These are phyloP conservation scores for Cantharis rufa DNA, from an alignment of 2,888 invertebrate genomes.

Conservation along the genomic window DNA sequence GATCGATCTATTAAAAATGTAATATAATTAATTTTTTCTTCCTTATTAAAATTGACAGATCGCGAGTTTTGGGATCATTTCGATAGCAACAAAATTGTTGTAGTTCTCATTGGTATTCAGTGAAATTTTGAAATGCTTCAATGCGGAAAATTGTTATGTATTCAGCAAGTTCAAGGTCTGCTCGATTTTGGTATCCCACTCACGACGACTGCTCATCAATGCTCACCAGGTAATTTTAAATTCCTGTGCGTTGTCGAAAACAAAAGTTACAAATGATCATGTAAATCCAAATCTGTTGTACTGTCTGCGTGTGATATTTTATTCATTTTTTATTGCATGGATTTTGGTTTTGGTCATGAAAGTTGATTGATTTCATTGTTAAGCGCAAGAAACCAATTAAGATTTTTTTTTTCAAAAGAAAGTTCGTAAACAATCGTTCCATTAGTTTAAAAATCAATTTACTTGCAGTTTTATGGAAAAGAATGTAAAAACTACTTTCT, in stretches of 20 bases:
- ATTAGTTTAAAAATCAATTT: background rate
- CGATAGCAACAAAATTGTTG: background rate
- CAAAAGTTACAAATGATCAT: constrained; percentile 22
- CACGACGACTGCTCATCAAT: constrained; percentile 25
- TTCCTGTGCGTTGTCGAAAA: constrained; percentile 27
- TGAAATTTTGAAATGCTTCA: constrained; percentile 11
- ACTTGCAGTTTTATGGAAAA: background rate
- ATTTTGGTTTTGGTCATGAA: background rate
- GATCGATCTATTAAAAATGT: background rate
- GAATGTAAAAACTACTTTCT: background rate
- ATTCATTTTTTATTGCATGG: background rate
- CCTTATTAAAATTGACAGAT: background rate
- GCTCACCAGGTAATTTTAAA: constrained; percentile 22
- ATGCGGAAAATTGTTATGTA: background rate
- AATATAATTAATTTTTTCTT: background rate
- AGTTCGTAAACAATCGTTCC: background rate
- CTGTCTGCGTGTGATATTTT: background rate
- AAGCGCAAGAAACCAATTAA: background rate
- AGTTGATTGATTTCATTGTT: background rate
- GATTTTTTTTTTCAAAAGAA: background rate
- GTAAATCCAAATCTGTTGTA: constrained; percentile 12
- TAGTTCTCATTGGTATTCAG: background rate
- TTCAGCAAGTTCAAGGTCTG: constrained; percentile 30
- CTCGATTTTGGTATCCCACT: constrained; percentile 26
- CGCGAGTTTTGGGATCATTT: background rate